Percentiles rank a stretch among this genome's conserved stretches.
These are phyloP conservation scores for Podilymbus podiceps DNA, from an alignment of 2,113 vertebrate species.

Conservation along the genomic window DNA sequence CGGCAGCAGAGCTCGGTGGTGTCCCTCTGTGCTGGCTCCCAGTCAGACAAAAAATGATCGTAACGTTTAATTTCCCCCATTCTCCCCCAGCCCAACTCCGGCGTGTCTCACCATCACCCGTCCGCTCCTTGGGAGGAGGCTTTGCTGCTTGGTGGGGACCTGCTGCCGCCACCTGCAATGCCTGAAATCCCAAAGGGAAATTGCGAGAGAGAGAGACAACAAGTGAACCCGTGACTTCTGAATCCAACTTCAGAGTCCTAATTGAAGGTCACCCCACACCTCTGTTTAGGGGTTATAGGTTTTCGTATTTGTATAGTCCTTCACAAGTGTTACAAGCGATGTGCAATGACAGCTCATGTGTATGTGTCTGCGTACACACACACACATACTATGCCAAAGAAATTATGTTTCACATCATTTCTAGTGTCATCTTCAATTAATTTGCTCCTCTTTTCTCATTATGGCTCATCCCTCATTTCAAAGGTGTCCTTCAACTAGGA, in stretches of 20 bases:
- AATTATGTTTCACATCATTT: constrained; percentile 38
- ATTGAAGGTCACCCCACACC: not conserved
- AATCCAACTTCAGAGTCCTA: not conserved
- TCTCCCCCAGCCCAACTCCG: not conserved
- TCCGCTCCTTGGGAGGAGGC: not conserved
- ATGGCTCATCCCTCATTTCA: constrained; percentile 47
- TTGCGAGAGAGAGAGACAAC: not conserved
- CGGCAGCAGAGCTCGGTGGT: not conserved
- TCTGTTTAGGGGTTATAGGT: not conserved
- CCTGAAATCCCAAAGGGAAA: not conserved
- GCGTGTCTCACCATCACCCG: accelerated
- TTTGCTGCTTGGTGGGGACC: not conserved
- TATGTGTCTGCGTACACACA: accelerated
- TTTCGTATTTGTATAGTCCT: not conserved
- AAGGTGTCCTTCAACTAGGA: constrained; percentile 59
- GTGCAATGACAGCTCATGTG: not conserved
- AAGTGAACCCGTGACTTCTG: accelerated
- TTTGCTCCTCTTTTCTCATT: constrained; percentile 42
- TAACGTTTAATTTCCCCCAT: too few relatives aligned
- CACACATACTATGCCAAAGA: not conserved
- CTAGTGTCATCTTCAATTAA: constrained; percentile 67
- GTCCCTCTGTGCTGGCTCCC: not conserved
- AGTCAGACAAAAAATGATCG: not conserved
- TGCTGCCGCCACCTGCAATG: accelerated
- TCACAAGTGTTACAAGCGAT: not conserved